A percentile compares a stretch with the other conserved stretches of the same genome.
Conservation (phyloP, 2,797 vertebrate species). For the Lerista edwardsae region DNA sequence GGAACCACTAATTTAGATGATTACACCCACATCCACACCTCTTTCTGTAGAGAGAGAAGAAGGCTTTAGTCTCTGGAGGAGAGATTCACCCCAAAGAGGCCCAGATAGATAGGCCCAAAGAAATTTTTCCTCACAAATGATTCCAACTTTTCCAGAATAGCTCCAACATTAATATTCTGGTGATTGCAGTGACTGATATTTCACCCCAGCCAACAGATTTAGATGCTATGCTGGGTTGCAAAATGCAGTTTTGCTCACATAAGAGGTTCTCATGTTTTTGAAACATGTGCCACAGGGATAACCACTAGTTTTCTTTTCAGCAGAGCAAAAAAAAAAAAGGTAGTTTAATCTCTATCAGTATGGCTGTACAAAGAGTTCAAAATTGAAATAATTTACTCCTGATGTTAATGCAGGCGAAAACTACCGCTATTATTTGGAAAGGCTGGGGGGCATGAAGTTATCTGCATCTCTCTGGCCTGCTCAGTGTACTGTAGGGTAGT, state of each 20-base stretch:
- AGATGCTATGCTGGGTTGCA: not conserved
- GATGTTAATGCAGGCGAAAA: not conserved
- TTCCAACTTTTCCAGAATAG: not conserved
- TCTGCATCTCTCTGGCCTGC: conserved; percentile 37
- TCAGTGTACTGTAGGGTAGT: conserved; percentile 5
- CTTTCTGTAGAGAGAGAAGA: not conserved
- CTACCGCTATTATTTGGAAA: not conserved
- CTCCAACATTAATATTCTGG: not conserved
- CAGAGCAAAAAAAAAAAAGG: not conserved
- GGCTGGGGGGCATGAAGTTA: conserved; percentile 1
- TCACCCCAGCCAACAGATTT: not conserved
- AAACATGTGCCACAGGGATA: not conserved
- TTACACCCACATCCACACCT: not conserved
- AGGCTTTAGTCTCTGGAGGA: not conserved
- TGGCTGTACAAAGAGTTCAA: not conserved
- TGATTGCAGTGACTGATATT: not conserved
- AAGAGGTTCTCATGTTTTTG: not conserved
- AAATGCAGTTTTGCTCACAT: not conserved
- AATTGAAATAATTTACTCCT: not conserved
- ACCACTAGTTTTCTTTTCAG: not conserved
- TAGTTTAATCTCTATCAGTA: not conserved
- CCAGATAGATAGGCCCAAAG: no score
- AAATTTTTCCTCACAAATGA: not conserved
- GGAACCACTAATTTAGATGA: no score
- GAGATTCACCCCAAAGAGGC: no score